These are phyloP conservation scores for Dendronephthya gigantea DNA, from an alignment of 64 coral and sea anemone species.

Conservation along the genomic window DNA sequence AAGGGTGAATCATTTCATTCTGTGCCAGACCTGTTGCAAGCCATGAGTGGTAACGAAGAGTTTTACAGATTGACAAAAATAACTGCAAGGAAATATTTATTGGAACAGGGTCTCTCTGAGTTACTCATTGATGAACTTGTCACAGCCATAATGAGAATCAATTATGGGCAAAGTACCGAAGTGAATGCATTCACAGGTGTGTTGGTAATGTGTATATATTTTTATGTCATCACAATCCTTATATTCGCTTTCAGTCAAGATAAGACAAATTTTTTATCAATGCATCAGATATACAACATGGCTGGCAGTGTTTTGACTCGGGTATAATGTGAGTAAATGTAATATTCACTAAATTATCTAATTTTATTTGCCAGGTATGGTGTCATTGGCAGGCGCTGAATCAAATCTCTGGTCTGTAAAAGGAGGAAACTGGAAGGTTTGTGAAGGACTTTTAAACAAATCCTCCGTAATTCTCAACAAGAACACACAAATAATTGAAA, in stretches of 20 bases:
- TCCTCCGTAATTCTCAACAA: conserved; percentile 52
- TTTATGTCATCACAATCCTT: too few relatives aligned
- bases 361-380: conserved; percentile 44
- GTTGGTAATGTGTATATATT: background rate
- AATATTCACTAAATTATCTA: too few relatives aligned
- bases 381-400: conserved; percentile 73
- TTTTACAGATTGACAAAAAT: conserved; percentile 54
- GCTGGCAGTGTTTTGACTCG: too few relatives aligned
- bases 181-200: conserved; percentile 96
- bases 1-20: conserved; percentile 35
- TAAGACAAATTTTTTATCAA: too few relatives aligned
- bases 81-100: conserved; percentile 45
- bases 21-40: conserved; percentile 66
- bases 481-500: conserved; percentile 52
- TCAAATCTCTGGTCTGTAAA: conserved; percentile 80
- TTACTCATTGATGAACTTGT: conserved; percentile 67
- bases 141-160: conserved; percentile 76
- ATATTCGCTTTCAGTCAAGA: too few relatives aligned
- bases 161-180: conserved; percentile 78
- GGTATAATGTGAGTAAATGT: background rate
- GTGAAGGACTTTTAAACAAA: conserved; percentile 51
- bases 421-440: conserved; percentile 84
- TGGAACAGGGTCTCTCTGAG: conserved; percentile 55
- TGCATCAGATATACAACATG: too few relatives aligned
- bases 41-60: conserved; percentile 52